Evolutionary conservation across 2,888 invertebrate genomes (phyloP), one percentile per base, ranked within the genome.

Genomic region (Mechanitis messenoides): DNA sequence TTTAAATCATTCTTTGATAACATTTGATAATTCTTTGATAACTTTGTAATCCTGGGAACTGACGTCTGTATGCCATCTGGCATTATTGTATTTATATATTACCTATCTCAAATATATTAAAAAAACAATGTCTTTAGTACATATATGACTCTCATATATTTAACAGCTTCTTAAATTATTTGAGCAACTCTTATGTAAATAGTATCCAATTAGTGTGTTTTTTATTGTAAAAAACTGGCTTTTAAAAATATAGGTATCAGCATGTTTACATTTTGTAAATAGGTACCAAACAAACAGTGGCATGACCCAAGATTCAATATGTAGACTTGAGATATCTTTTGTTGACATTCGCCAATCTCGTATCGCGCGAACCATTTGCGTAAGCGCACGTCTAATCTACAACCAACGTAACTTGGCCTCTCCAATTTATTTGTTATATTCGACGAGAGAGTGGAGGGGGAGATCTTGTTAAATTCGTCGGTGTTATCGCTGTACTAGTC

Each of bases 351-450:
- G 80, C 78, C 81, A 81, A 85, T 85, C 81, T 77, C 66, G 65
- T 77, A 71, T 71, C 77, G 76, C 77, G 76, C 80, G 80, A 84
- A 83, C 78, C 83, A 84, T 85, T 88, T 88, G 87, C 89, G 88
- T 87, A 88, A 87, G 85, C 79, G 76, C 71, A 73, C 79, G 80
- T 81, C 79, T 74, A 67, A 74, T 71, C 70, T 59, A 53, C 35
- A 33, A 73, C 86, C 81, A 83, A 7, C 58, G 0, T 69, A 70
- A 61, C 0, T 47, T 66, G 80, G 77, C 9, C 77, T 59, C 42
- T 68, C 31, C 31, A 5, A 33, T 42, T 33, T 20, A 20, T 60
- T n/a, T 55, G 3, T n/a, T 38, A 46, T 33, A 50, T 33, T 1
- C 12, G 56, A 55, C 31, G 56, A 33, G 35, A 60, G 50, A 54